phyloP scores from a whole-genome alignment of 2,113 vertebrate species.

The Oceanites oceanicus region DNA sequence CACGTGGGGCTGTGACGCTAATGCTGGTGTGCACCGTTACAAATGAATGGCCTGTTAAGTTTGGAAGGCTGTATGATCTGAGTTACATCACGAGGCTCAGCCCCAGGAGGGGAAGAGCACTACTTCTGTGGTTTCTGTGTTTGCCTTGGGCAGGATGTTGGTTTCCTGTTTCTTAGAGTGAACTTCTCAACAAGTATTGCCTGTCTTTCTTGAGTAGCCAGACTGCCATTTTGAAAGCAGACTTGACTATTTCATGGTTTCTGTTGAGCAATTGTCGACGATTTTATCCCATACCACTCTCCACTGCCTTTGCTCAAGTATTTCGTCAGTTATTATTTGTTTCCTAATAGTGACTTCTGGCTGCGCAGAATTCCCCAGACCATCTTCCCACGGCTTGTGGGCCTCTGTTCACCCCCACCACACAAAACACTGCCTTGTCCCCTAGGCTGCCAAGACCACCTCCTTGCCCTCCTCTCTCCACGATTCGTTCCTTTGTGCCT shows the following conservation, averaged over 20 bases:
- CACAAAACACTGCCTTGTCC: neutral
- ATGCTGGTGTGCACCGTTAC: neutral
- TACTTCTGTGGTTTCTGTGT: neutral
- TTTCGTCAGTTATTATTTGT: neutral
- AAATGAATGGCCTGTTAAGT: neutral
- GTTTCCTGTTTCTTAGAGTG: neutral
- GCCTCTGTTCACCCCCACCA: neutral
- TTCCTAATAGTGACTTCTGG: neutral
- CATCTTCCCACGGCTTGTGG: neutral
- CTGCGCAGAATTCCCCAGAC: neutral
- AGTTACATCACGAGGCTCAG: neutral
- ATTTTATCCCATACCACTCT: neutral
- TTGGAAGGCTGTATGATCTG: neutral
- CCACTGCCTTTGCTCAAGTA: neutral
- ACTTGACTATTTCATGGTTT: neutral
- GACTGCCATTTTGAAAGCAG: neutral
- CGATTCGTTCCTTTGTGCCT: neutral
- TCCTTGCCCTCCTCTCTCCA: neutral
- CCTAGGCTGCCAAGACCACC: neutral
- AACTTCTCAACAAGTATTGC: neutral
- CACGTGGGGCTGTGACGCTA: fast-evolving
- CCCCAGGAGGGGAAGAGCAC: neutral
- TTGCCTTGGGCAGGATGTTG: neutral
- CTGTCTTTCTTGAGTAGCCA: neutral
- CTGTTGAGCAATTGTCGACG: neutral